These are phyloP conservation scores for Limnothrissa miodon DNA, from an alignment of 2,113 vertebrate genomes.

Conservation along the genomic window DNA sequence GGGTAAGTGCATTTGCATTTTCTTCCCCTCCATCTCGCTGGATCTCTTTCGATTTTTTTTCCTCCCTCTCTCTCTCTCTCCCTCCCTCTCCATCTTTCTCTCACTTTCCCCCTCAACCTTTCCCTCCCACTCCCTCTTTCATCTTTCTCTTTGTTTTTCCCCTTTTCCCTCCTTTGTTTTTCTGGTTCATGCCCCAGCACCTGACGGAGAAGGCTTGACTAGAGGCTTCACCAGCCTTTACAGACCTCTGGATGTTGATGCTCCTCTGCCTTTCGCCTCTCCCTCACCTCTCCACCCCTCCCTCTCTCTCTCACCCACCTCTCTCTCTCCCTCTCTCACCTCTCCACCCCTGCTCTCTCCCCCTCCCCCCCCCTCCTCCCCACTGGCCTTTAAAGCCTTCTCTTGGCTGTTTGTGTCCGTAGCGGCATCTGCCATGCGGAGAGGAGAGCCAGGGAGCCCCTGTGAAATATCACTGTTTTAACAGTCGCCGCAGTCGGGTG, in stretches of 20 bases:
- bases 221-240: neutral
- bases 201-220: neutral
- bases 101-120: neutral
- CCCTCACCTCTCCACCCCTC: neutral
- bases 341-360: no score
- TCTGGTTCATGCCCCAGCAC: neutral
- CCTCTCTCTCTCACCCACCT: neutral
- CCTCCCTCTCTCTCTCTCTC: neutral
- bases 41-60: neutral
- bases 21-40: neutral
- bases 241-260: neutral
- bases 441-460: neutral
- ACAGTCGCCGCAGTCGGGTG: neutral
- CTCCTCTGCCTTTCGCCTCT: no score
- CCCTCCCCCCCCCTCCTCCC: neutral
- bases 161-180: neutral
- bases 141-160: neutral
- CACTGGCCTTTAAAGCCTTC: neutral
- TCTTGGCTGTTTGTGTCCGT: neutral
- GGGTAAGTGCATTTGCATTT: conserved; percentile 69
- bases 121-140: neutral
- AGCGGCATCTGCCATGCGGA: neutral
- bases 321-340: neutral
- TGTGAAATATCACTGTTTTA: conserved; percentile 14
- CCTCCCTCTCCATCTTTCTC: neutral